phyloP scores from a whole-genome alignment of 2,113 vertebrate genomes.

The Pachycephala philippinensis region DNA sequence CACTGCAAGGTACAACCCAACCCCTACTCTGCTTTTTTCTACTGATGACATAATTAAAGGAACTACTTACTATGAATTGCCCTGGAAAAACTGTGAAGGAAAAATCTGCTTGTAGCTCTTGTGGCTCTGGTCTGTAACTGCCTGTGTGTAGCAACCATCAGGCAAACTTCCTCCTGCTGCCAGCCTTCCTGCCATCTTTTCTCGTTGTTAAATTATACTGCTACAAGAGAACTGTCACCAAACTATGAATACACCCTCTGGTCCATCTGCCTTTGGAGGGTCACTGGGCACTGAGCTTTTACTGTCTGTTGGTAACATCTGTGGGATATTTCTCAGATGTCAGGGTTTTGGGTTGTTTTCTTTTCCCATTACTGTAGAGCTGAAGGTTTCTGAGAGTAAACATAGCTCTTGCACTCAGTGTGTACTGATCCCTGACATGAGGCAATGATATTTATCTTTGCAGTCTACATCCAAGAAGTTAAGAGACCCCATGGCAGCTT shows the following conservation, averaged over 20 bases:
- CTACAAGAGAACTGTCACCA: neutral
- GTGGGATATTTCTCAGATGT: neutral
- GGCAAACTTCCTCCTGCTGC: neutral
- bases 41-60: neutral
- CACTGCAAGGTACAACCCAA: neutral
- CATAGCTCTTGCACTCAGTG: neutral
- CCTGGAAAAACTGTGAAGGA: neutral
- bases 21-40: neutral
- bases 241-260: neutral
- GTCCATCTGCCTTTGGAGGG: neutral
- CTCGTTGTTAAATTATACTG: neutral
- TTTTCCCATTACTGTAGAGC: neutral
- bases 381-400: neutral
- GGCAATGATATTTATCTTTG: neutral
- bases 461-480: neutral
- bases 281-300: neutral
- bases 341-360: neutral
- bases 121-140: neutral
- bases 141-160: neutral
- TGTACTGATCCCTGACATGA: neutral
- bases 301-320: neutral
- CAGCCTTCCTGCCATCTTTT: neutral
- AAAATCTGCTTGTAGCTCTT: neutral
- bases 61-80: neutral
- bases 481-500: neutral